A percentile compares a stretch with the other conserved stretches of the same genome.
Conservation (phyloP, 2,113 vertebrate genomes). For the Marmota monax region DNA sequence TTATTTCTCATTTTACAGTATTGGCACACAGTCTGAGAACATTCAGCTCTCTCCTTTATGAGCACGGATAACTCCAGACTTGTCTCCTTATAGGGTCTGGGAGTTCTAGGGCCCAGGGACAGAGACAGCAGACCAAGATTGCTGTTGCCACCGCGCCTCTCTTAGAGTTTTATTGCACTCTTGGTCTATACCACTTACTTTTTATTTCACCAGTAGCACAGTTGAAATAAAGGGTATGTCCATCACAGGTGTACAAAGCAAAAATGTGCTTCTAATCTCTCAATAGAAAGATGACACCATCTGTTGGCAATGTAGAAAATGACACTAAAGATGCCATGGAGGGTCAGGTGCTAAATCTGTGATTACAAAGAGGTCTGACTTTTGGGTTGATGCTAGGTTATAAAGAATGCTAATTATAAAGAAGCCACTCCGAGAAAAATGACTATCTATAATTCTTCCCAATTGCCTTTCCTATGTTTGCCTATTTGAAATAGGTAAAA, state of each 20-base stretch:
- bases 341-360: constrained; percentile 18
- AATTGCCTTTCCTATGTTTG: not conserved
- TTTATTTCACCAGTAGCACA: not conserved
- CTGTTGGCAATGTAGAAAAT: constrained; percentile 76
- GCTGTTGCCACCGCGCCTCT: not conserved
- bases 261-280: constrained; percentile 35
- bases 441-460: not conserved
- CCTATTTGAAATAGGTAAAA: constrained; percentile 9
- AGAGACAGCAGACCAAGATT: not conserved
- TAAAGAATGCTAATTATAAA: constrained; percentile 1
- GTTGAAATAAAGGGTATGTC: constrained; percentile 5
- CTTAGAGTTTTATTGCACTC: not conserved
- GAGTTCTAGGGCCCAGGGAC: not conserved
- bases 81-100: not conserved
- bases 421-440: not conserved
- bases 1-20: constrained; percentile 28
- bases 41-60: not conserved
- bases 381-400: not conserved
- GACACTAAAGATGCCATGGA: constrained; percentile 59
- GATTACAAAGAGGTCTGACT: not conserved
- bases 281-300: constrained; percentile 80
- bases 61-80: not conserved
- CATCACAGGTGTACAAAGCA: constrained; percentile 42
- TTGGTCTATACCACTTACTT: not conserved
- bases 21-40: not conserved